Conservation (phyloP, 2,888 invertebrate genomes). For the Phytoseiulus persimilis region DNA sequence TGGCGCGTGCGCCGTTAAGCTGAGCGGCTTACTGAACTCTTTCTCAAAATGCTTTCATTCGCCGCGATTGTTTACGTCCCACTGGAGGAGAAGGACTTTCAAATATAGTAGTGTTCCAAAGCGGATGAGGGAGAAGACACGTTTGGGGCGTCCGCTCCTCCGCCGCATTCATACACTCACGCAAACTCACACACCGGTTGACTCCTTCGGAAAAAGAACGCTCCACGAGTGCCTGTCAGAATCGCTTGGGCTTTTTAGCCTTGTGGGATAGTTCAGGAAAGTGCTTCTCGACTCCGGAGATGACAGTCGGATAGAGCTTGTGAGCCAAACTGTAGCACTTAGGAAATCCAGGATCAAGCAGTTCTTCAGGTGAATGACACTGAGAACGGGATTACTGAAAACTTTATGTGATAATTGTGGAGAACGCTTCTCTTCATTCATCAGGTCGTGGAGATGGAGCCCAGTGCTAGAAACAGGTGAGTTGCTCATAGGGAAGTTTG, state of each 20-base stretch:
- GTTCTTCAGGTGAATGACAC: neutral
- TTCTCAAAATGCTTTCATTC: conserved; percentile 5
- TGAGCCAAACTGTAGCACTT: neutral
- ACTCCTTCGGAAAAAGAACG: neutral
- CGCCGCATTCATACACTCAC: neutral
- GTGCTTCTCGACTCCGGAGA: neutral
- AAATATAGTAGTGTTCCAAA: neutral
- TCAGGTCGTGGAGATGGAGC: no score
- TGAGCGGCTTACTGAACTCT: neutral
- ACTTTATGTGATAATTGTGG: neutral
- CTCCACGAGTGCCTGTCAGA: neutral
- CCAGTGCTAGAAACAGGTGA: no score
- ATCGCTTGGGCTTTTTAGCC: neutral
- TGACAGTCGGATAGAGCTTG: neutral
- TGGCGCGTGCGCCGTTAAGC: neutral
- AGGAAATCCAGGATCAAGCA: neutral
- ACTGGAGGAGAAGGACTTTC: neutral
- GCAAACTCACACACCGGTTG: neutral
- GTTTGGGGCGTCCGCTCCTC: neutral
- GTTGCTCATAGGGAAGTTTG: no score
- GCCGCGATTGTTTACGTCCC: neutral
- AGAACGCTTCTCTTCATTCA: no score
- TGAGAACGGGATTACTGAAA: neutral
- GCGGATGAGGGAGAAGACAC: conserved; percentile 5
- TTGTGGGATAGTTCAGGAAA: neutral